Conservation (phyloP, 2,797 vertebrate species). For the Acrossocheilus fasciatus region DNA sequence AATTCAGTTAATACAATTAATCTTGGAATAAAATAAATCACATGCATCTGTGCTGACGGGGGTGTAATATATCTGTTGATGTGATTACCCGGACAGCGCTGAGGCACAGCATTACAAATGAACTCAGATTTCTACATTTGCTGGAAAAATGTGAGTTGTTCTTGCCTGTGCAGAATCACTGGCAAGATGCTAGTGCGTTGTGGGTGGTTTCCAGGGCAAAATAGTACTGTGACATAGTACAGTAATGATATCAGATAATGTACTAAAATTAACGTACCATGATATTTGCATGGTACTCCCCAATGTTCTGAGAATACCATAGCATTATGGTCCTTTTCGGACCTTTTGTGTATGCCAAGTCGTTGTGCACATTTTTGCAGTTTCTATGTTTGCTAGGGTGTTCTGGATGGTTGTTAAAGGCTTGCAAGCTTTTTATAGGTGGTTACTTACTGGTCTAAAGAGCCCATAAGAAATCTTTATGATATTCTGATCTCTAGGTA, state of each 20-base stretch:
- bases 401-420: not conserved
- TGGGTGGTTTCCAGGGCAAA: not conserved
- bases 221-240: not conserved
- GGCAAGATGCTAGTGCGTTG: not conserved
- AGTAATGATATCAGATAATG: not conserved
- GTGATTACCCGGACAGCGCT: conserved; percentile 11
- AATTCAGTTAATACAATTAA: conserved; percentile 42
- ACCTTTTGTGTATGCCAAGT: not conserved
- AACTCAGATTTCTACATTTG: conserved; percentile 11
- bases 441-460: not conserved
- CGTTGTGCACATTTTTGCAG: not conserved
- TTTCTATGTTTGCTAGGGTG: not conserved
- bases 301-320: not conserved
- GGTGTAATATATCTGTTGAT: conserved; percentile 33
- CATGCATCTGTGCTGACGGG: conserved; percentile 23
- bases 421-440: not conserved
- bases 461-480: not conserved
- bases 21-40: conserved; percentile 17
- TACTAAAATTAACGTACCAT: not conserved
- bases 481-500: not conserved
- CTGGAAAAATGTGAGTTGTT: not conserved
- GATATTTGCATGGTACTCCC: not conserved
- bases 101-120: conserved; percentile 8
- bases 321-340: not conserved
- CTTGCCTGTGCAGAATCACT: not conserved